Evolutionary conservation across 2,797 vertebrate species (phyloP), one percentile per base, ranked within the genome.

Genomic region (Momotus momota): DNA sequence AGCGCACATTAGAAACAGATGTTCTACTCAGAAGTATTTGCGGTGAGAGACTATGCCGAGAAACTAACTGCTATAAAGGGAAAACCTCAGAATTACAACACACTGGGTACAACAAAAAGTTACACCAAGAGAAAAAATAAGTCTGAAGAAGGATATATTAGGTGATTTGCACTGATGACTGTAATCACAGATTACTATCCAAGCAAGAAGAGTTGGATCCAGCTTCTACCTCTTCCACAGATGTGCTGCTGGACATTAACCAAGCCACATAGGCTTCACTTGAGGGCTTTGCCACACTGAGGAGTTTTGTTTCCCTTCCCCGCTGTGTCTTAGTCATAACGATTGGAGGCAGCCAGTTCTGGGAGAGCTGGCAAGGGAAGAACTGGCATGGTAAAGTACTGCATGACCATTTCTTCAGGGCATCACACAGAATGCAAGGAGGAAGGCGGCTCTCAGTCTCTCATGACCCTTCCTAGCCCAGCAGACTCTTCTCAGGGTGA

Each of bases 1-100:
- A 90, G 91, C 5, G 0, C 72, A 92, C 93, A 97, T 98, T 97
- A 96, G 81, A 97, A 96, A 94, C 97, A 98, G 97, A 98, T 98
- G 97, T 97, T 97, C 95, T 88, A 93, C 95, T 94, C 95, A 91
- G 92, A 96, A 93, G 60, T 81, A 97, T 95, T 93, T 96, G 94
- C 81, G 93, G 94, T 90, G 79, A 93, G 89, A 60, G 62, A 93
- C 74, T 95, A 45, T 1, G 46, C 69, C 0, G 22, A 93, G 87
- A 90, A 92, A 84, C 89, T 40, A 51, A 74, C 77, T 89, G 57
- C 85, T 60, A 46, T 61, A 90, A 96, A 83, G 52, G 79, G 72
- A 82, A 96, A 94, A 85, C 38, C 9, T 2, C 75, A 25, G 57
- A 81, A 82, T 93, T 87, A 55, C 52, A 55, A 71, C 61, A 87